Evolutionary conservation across 2,113 vertebrate genomes (phyloP), one percentile per base, ranked within the genome.

Genomic region (Elephas maximus): DNA sequence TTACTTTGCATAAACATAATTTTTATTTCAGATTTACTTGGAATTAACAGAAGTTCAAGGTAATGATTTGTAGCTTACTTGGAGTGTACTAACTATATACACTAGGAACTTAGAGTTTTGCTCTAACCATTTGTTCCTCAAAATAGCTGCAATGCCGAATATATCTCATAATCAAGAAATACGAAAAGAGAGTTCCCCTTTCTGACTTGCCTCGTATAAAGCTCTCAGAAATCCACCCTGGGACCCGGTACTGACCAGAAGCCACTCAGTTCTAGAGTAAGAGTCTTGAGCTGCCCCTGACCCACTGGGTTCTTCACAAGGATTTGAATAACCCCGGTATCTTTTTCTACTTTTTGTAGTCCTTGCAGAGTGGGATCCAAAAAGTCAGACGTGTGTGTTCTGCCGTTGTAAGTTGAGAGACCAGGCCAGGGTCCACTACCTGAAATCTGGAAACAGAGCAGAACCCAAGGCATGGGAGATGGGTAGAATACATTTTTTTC

Each of bases 201-300:
- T 48, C 83, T 71, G 77, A 24, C 7, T 8, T 30, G 12, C 3
- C 37, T 24, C 41, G 26, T 4, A 2, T n/a, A 24, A 65, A 63
- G 21, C 1, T 33, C 7, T n/a, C 33, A 6, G n/a, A 74, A 84
- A 45, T 30, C 2, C 21, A n/a, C 8, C 37, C 41, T 30, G 9
- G 0, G 15, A 1, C 28, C 7, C 1, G 0, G 0, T 2, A 44
- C 21, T 23, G 6, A 3, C 2, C 0, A 44, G 41, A 76, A 41
- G 2, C 10, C 69, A 8, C 23, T 80, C 2, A 9, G 1, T 57
- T 37, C 45, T 51, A 33, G 3, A 57, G 9, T 21, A 14, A 71
- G 9, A 2, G 2, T 44, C n/a, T 30, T 11, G 1, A 53, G 41
- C 23, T 8, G 15, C 10, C 37, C 28, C 10, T 0, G 28, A 33